Conservation (phyloP, 2,888 invertebrate genomes). For the Biston stratarius region DNA sequence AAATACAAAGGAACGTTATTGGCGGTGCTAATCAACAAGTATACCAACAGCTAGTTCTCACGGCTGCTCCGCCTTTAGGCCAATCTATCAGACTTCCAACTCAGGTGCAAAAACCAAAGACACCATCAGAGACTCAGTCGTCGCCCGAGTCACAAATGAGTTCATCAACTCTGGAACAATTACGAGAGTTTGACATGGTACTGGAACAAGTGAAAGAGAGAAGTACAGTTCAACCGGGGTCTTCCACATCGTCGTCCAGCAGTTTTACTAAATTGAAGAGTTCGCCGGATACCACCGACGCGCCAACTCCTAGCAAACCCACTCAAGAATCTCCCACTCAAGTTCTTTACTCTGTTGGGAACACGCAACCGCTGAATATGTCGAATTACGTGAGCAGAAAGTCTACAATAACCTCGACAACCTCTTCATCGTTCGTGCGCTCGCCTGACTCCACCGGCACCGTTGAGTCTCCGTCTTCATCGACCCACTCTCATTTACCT, state of each 20-base stretch:
- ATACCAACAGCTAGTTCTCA: constrained; percentile 82
- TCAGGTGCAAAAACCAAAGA: constrained; percentile 63
- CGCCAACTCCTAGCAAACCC: constrained; percentile 56
- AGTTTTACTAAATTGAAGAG: constrained; percentile 62
- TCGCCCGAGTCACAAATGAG: constrained; percentile 88
- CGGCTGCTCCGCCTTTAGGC: constrained; percentile 78
- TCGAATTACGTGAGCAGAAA: constrained; percentile 76
- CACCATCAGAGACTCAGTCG: constrained; percentile 67
- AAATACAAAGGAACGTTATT: constrained; percentile 88
- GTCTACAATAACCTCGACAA: constrained; percentile 63
- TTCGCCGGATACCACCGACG: constrained; percentile 66
- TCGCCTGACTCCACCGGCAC: constrained; percentile 78
- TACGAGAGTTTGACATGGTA: constrained; percentile 93
- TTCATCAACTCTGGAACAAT: constrained; percentile 91
- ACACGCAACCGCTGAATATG: constrained; percentile 72
- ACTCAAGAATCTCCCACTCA: constrained; percentile 67
- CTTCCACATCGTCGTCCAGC: constrained; percentile 55
- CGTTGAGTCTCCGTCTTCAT: constrained; percentile 71
- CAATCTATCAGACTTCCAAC: constrained; percentile 74
- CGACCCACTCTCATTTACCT: constrained; percentile 65
- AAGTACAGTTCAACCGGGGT: constrained; percentile 87
- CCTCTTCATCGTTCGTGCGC: constrained; percentile 69
- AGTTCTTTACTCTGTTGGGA: constrained; percentile 75
- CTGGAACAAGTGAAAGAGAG: constrained; percentile 93
- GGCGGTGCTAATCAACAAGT: constrained; percentile 84